Evolutionary conservation across 2,797 vertebrate species (phyloP).

Genomic region (Neostethus bicornis): DNA sequence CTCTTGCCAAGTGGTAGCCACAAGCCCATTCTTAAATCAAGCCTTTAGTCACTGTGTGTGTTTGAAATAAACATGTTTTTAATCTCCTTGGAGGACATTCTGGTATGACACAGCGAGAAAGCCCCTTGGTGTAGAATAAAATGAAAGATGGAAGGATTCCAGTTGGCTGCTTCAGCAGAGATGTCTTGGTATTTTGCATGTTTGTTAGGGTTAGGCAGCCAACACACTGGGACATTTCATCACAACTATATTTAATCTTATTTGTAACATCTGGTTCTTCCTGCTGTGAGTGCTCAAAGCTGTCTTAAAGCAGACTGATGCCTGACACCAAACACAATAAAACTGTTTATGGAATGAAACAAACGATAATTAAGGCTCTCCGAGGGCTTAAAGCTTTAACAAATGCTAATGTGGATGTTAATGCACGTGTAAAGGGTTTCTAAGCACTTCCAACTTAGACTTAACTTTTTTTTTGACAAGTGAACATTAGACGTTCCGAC

Average conservation of each 20-base stretch:
- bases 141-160: background rate
- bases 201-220: background rate
- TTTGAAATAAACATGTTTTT: too few relatives aligned
- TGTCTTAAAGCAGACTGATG: background rate
- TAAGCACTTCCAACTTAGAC: too few relatives aligned
- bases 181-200: background rate
- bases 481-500: too few relatives aligned
- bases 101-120: background rate
- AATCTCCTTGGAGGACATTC: too few relatives aligned
- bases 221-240: background rate
- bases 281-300: background rate
- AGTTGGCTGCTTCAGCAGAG: background rate
- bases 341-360: background rate
- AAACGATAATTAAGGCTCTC: conserved; percentile 5
- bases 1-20: too few relatives aligned
- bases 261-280: background rate
- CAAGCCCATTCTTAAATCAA: too few relatives aligned
- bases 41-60: too few relatives aligned
- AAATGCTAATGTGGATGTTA: background rate
- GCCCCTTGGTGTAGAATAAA: too few relatives aligned
- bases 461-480: background rate
- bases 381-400: background rate
- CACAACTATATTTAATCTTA: background rate
- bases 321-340: background rate
- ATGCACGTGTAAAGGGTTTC: conserved; percentile 5